phyloP scores from a whole-genome alignment of 2,888 invertebrate species.

The Heliconius ethilla region DNA sequence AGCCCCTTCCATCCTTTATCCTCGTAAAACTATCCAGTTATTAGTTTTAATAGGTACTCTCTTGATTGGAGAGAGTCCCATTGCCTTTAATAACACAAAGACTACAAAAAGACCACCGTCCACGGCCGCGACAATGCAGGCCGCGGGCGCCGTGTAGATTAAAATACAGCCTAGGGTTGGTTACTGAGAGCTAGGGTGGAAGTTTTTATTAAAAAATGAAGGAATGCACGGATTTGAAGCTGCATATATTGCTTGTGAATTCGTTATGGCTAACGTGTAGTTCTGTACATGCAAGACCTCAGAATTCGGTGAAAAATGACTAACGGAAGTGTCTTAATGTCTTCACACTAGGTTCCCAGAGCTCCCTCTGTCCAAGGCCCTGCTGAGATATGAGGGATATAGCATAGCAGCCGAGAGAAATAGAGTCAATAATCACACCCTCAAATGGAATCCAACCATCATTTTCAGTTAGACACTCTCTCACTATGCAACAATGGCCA shows the following conservation, averaged over 20 bases:
- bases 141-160: slow-evolving; percentile 56
- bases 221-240: not conserved
- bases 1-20: not conserved
- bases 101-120: slow-evolving; percentile 44
- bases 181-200: not conserved
- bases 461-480: not conserved
- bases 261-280: no score
- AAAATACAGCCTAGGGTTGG: slow-evolving; percentile 49
- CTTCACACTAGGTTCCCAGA: no score
- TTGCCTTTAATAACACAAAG: slow-evolving; percentile 34
- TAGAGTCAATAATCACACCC: no score
- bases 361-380: no score
- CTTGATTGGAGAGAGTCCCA: slow-evolving; percentile 34
- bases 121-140: slow-evolving; percentile 54
- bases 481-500: not conserved
- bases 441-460: not conserved
- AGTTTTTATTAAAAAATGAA: slow-evolving; percentile 1
- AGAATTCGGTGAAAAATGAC: no score
- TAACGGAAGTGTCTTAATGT: no score
- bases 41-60: slow-evolving; percentile 23
- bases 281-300: no score
- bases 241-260: not conserved
- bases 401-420: no score
- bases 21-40: slow-evolving; percentile 3
- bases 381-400: no score